Conservation (phyloP, 2,888 invertebrate species). For the Molorchus minor region DNA sequence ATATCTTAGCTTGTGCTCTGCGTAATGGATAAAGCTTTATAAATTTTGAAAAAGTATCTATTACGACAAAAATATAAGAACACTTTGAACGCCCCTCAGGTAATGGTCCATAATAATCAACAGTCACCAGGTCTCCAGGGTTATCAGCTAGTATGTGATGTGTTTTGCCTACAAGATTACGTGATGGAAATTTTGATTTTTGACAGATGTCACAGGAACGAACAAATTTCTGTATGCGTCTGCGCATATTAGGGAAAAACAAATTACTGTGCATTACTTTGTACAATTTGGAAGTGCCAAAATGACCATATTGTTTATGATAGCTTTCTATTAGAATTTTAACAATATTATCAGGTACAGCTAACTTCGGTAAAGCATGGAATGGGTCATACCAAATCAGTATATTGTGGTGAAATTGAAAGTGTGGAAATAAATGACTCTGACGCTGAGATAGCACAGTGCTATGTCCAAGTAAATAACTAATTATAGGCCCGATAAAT, state of each 20-base stretch:
- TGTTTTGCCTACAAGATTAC: background rate
- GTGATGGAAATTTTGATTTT: background rate
- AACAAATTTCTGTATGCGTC: constrained; percentile 6
- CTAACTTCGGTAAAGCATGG: background rate
- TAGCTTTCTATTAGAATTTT: background rate
- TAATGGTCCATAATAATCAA: constrained; percentile 40
- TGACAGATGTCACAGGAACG: constrained; percentile 33
- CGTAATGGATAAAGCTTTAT: constrained; percentile 37
- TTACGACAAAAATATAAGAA: constrained; percentile 40
- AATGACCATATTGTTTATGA: constrained; percentile 31
- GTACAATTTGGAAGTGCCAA: constrained; percentile 23
- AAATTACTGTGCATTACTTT: constrained; percentile 1
- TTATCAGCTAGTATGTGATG: constrained; percentile 15
- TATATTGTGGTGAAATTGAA: background rate
- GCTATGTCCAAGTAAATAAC: background rate
- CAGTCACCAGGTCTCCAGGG: constrained; percentile 33
- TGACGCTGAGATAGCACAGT: background rate
- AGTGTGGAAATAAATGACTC: background rate
- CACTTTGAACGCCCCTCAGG: constrained; percentile 29
- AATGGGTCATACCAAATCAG: background rate
- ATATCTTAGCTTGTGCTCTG: constrained; percentile 27
- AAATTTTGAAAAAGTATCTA: too few relatives aligned
- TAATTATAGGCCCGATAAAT: background rate
- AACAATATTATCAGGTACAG: background rate
- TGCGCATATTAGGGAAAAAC: constrained; percentile 17